Base-by-base conservation (phyloP, 2,797 vertebrate species). In the Emydoidea blandingii region DNA sequence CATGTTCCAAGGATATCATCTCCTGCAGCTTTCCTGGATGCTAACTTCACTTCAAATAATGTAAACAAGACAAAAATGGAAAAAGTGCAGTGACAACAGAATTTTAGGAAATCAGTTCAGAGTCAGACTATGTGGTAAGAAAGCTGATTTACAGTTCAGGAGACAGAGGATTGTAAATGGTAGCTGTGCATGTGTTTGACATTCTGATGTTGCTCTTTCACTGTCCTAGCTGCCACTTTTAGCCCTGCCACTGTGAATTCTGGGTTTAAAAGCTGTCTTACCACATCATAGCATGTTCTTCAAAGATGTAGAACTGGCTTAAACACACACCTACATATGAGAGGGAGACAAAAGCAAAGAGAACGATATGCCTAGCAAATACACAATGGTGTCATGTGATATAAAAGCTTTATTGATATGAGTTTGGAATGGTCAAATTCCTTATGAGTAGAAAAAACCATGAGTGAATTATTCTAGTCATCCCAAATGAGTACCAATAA, bases 21-120 rank as follows among this genome's bases (percentile, higher is more conserved):
- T 0, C 79, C 65, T 87, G 81, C 88, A 95, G 89, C 53, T 90
- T 21, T 68, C 78, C 62, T 90, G 62, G 82, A 25, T 59, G 25
- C 14, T 92, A 78, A 54, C 50, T 41, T 10, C 57, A 72, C 47
- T 85, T 96, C 94, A 95, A 95, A 91, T 85, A 93, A 96, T 93
- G 88, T 74, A 80, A 95, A 88, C 27, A 57, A 34, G 27, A 18
- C 31, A 34, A n/a, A 21, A 41, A 41, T 41, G 11, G n/a, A 83
- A 95, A 49, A 29, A 84, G 93, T 87, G 57, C 31, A 92, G 18
- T 29, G 87, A 86, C 16, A 93, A 89, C 88, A 96, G 92, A 91
- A 85, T 74, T 41, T 80, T 83, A 82, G 86, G 93, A 97, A 95
- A 93, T 87, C 93, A 88, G 37, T 85, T 93, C 90, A 85, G 88